phyloP scores from a whole-genome alignment of 2,888 invertebrate genomes.

The Subacronicta megacephala region DNA sequence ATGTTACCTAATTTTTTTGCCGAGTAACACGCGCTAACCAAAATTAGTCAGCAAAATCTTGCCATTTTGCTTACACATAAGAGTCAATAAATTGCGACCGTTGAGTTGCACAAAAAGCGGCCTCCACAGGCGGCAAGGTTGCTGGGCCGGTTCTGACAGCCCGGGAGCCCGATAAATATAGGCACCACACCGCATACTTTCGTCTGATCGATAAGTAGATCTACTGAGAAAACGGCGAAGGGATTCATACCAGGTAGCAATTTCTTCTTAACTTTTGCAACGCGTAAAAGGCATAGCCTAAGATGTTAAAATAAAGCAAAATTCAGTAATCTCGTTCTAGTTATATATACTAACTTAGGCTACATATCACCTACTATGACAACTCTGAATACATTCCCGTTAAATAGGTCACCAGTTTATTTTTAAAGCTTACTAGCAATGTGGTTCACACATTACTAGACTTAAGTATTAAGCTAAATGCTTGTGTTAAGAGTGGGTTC shows the following conservation, averaged over 20 bases:
- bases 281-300: too few species aligned
- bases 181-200: slow-evolving; percentile 57
- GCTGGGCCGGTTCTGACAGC: slow-evolving; percentile 72
- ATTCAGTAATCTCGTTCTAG: too few species aligned
- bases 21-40: slow-evolving; percentile 17
- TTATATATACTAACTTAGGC: too few species aligned
- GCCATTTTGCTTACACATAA: slow-evolving; percentile 35
- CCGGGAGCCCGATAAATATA: slow-evolving; percentile 54
- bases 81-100: slow-evolving; percentile 26
- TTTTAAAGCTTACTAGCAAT: too few species aligned
- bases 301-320: too few species aligned
- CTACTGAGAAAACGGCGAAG: slow-evolving; percentile 17
- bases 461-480: too few species aligned
- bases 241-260: slow-evolving; percentile 2
- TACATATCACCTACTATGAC: too few species aligned
- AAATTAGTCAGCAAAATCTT: slow-evolving; percentile 11
- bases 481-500: too few species aligned
- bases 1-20: neutral
- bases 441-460: too few species aligned
- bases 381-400: too few species aligned
- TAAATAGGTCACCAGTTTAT: too few species aligned
- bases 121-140: slow-evolving; percentile 74
- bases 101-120: slow-evolving; percentile 71
- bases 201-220: slow-evolving; percentile 51
- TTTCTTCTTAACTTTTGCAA: neutral